These are phyloP conservation scores for Megamerina dolium DNA, from an alignment of 2,888 invertebrate genomes.

Conservation along the genomic window DNA sequence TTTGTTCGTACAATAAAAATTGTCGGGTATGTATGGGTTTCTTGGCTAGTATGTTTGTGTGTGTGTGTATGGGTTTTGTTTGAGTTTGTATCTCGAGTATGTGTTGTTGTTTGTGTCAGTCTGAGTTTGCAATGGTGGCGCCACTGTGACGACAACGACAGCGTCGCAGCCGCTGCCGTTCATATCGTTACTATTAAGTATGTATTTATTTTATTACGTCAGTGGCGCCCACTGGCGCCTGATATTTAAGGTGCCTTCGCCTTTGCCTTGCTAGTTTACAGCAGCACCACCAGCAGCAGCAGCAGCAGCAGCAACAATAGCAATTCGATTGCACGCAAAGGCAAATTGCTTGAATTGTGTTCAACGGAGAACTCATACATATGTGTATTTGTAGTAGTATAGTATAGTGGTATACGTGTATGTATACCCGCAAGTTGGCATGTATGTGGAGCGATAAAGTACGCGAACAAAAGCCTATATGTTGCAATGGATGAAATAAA, in stretches of 20 bases:
- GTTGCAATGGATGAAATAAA: background rate
- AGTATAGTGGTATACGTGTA: no score
- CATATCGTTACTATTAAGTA: slow-evolving; percentile 43
- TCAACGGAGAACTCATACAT: background rate
- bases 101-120: slow-evolving; percentile 3
- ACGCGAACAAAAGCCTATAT: background rate
- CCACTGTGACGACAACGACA: slow-evolving; percentile 48
- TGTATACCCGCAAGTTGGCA: no score
- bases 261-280: slow-evolving; percentile 21
- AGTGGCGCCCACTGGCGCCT: slow-evolving; percentile 50
- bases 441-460: background rate
- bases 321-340: background rate
- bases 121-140: slow-evolving; percentile 36
- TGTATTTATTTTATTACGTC: slow-evolving; percentile 50
- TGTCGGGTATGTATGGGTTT: background rate
- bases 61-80: slow-evolving; percentile 5
- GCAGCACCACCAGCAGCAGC: background rate
- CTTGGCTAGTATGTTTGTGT: slow-evolving; percentile 2
- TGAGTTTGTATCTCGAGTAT: slow-evolving; percentile 3
- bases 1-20: no score
- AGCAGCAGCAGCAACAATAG: background rate
- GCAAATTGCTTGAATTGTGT: background rate
- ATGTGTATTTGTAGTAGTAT: background rate
- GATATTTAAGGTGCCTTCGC: slow-evolving; percentile 27
- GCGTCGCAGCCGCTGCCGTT: slow-evolving; percentile 46